phyloP scores from a whole-genome alignment of 1,140 invertebrate species.

The Drosophila tani region DNA sequence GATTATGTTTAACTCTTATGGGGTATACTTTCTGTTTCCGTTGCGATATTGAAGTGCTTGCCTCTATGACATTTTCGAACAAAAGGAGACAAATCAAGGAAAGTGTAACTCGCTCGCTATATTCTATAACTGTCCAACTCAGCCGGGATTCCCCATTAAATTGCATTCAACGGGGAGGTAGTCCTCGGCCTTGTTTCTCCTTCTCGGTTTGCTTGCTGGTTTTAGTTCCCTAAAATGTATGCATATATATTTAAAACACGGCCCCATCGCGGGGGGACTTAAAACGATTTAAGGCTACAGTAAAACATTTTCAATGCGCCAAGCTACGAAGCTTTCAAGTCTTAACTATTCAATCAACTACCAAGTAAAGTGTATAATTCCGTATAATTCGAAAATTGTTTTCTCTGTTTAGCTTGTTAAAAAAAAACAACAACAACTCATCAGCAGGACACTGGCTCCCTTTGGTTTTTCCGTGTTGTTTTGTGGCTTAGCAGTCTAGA shows the following conservation, averaged over 20 bases:
- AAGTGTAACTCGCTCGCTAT: constrained; percentile 13
- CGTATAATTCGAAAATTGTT: constrained; percentile 63
- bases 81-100: constrained; percentile 37
- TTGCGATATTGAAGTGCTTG: constrained; percentile 52
- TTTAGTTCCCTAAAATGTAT: constrained; percentile 58
- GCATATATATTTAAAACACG: constrained; percentile 63
- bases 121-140: constrained; percentile 1
- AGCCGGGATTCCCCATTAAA: constrained; percentile 19
- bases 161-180: constrained; percentile 24
- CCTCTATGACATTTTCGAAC: constrained; percentile 29
- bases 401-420: constrained; percentile 27
- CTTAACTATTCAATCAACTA: constrained; percentile 72
- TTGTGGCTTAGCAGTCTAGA: constrained; percentile 74
- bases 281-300: constrained; percentile 77
- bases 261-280: constrained; percentile 40
- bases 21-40: constrained; percentile 29
- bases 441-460: constrained; percentile 53
- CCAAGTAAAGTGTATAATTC: constrained; percentile 74
- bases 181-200: constrained; percentile 15
- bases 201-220: constrained; percentile 26
- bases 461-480: constrained; percentile 30
- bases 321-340: constrained; percentile 73
- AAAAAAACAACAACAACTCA: constrained; percentile 59
- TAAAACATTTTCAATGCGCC: constrained; percentile 77
- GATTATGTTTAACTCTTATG: constrained; percentile 47